Evolutionary conservation across 2,113 vertebrate genomes (phyloP), one percentile per base, ranked within the genome.

Genomic region (Psittacus erithacus): DNA sequence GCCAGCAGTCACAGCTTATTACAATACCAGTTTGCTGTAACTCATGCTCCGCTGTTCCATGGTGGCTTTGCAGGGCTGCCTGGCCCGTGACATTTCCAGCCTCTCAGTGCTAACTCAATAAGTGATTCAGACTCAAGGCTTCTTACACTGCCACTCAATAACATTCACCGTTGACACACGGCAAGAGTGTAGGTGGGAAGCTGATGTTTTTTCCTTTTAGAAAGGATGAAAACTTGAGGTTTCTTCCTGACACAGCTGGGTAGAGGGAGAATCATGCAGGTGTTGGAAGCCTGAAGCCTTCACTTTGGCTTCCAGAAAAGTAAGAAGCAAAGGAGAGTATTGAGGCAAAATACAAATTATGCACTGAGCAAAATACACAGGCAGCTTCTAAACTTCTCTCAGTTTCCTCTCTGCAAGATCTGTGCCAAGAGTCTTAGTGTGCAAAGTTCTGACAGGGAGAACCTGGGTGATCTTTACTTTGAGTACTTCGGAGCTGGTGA

Each of bases 401-500:
- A 4, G 49, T 27, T 79, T 82, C 52, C 49, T 14, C 35, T 62
- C n/a, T 35, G 53, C n/a, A 69, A 53, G 24, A 59, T 9, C 38
- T 35, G 44, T 52, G 73, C 59, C 59, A 83, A 65, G 90, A 83
- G 5, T 28, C 57, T 82, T 55, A 52, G 28, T 13, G 28, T 1
- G 5, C 8, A 29, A 33, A 46, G 44, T 5, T 77, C 29, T 47
- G 63, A 17, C 29, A 62, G 63, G 53, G 59, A 53, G 8, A 87
- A 17, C 6, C 6, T 31, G 24, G 2, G 13, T 14, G 0, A 0
- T 59, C 46, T 8, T 62, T 49, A 18, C 77, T 74, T 55, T 16
- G 27, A 35, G 23, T 60, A 25, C 0, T 0, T 2, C 38, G 52
- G 3, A 11, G 4, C 1, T 59, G 53, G n/a, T 49, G 60, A 83